Evolutionary conservation across 2,113 vertebrate species (phyloP).

Genomic region (Mirza zaza): DNA sequence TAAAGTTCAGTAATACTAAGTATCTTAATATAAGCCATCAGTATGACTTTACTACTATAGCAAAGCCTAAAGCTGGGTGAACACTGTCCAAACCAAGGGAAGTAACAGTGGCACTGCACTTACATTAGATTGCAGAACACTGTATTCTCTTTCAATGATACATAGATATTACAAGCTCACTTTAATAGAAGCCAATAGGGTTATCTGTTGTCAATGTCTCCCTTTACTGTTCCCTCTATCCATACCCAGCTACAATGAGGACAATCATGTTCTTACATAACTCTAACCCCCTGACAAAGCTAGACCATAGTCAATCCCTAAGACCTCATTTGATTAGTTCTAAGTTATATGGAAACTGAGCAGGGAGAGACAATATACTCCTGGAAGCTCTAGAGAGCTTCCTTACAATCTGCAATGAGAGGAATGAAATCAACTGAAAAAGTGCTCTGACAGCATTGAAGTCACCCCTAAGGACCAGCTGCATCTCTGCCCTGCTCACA

Average conservation of each 20-base stretch:
- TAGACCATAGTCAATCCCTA: background rate
- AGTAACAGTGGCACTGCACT: background rate
- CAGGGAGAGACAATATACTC: background rate
- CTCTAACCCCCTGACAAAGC: background rate
- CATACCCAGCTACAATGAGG: background rate
- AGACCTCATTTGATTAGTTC: background rate
- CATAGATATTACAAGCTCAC: background rate
- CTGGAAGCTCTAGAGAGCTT: background rate
- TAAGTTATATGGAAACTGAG: background rate
- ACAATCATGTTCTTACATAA: background rate
- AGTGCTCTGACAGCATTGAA: background rate
- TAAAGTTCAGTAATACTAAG: background rate
- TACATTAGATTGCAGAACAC: background rate
- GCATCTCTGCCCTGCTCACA: background rate
- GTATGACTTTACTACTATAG: background rate
- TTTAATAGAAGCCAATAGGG: background rate
- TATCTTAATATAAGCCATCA: background rate
- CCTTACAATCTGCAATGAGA: background rate
- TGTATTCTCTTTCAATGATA: background rate
- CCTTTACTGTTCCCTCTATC: background rate
- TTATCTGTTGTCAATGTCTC: background rate
- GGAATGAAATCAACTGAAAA: background rate
- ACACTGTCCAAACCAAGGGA: background rate
- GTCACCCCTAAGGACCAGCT: background rate
- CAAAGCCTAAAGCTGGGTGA: background rate